These are phyloP conservation scores for Oxyruncus cristatus DNA, from an alignment of 2,113 vertebrate species.

Conservation along the genomic window DNA sequence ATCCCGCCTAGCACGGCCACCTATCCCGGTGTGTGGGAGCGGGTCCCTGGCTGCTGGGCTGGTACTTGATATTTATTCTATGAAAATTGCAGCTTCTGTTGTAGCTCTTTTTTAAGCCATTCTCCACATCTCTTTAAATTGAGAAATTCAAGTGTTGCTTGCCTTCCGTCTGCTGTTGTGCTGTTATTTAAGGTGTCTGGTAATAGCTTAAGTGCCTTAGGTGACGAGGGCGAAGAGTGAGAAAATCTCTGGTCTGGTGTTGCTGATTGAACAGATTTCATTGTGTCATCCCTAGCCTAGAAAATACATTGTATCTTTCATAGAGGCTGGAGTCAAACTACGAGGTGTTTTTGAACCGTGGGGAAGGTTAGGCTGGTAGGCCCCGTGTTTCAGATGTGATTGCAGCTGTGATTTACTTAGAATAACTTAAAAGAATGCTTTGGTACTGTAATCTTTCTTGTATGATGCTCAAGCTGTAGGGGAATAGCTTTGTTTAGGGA, in stretches of 20 bases:
- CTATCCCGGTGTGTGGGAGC: background rate
- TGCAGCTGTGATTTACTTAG: background rate
- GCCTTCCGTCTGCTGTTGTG: background rate
- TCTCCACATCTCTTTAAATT: background rate
- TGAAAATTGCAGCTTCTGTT: background rate
- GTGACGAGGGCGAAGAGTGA: background rate
- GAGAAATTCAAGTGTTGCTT: background rate
- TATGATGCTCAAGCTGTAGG: background rate
- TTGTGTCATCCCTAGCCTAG: background rate
- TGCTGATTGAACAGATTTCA: background rate
- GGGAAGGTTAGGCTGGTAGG: background rate
- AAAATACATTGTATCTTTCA: background rate
- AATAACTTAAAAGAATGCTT: background rate
- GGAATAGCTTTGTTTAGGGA: background rate
- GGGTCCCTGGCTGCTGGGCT: background rate
- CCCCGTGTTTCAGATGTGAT: accelerated
- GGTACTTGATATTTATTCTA: accelerated
- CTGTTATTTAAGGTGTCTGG: background rate
- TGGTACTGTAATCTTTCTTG: background rate
- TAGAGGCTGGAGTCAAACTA: background rate
- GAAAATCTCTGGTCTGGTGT: background rate
- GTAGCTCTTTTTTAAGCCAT: background rate
- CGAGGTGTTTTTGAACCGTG: background rate
- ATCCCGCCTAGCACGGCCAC: background rate
- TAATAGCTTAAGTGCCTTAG: background rate